Percentiles rank a stretch among this genome's conserved stretches.
These are phyloP conservation scores for Anguilla japonica DNA, from an alignment of 2,113 vertebrate genomes.

Conservation along the genomic window DNA sequence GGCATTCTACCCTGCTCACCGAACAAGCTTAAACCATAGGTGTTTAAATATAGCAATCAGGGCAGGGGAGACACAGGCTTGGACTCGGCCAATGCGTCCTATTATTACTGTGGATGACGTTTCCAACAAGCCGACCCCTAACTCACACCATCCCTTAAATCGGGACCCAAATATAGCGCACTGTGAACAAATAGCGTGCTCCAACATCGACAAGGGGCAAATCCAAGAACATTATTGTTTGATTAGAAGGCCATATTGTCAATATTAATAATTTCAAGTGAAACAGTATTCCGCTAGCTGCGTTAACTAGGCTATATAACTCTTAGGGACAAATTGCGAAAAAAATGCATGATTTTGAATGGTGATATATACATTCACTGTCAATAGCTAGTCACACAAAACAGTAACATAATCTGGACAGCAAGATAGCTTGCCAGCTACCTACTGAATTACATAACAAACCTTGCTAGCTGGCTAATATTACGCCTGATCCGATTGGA, in stretches of 20 bases:
- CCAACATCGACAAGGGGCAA: background rate
- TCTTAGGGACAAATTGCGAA: background rate
- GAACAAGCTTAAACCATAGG: background rate
- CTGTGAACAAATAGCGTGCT: background rate
- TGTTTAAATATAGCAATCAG: conserved; percentile 17
- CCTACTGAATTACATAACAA: conserved; percentile 23
- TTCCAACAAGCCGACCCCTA: background rate
- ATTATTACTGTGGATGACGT: background rate
- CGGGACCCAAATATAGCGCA: background rate
- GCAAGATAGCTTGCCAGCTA: background rate
- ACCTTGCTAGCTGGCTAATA: conserved; percentile 23
- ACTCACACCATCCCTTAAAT: background rate
- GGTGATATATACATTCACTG: background rate
- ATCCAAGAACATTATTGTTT: background rate
- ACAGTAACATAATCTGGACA: background rate
- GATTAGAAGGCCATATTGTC: background rate
- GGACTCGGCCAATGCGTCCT: background rate
- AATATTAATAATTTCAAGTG: background rate
- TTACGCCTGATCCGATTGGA: conserved; percentile 27
- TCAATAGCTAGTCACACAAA: background rate
- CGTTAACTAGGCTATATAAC: background rate
- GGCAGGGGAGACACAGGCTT: background rate
- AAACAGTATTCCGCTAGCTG: background rate
- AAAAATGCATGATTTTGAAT: background rate
- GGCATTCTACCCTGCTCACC: background rate